These are phyloP conservation scores for Cirrhinus molitorella DNA, from an alignment of 2,797 vertebrate genomes.

Conservation along the genomic window DNA sequence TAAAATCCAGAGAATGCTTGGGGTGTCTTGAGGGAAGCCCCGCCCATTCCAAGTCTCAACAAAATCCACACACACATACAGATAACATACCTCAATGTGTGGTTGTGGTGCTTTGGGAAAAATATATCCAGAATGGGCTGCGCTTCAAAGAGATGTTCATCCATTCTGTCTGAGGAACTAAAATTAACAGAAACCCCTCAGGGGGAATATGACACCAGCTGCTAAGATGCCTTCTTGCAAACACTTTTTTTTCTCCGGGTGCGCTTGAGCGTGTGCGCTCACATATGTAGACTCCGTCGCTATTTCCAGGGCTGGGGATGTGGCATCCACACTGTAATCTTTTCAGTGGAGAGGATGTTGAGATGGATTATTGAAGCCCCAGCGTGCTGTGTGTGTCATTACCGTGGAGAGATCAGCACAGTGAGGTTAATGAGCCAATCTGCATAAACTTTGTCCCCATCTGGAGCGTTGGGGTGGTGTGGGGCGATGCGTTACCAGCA, in stretches of 20 bases:
- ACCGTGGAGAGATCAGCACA: slow-evolving; percentile 51
- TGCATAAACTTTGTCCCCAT: slow-evolving; percentile 65
- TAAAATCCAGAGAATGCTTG: slow-evolving; percentile 20
- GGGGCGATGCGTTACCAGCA: slow-evolving; percentile 35
- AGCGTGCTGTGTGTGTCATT: slow-evolving; percentile 55
- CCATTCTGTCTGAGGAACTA: slow-evolving; percentile 26
- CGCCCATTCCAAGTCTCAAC: slow-evolving; percentile 17
- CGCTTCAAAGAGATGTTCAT: slow-evolving; percentile 30
- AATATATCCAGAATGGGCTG: slow-evolving; percentile 23
- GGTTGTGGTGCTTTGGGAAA: not conserved
- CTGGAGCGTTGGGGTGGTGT: slow-evolving; percentile 52
- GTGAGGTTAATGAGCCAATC: slow-evolving; percentile 66
- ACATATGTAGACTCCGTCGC: slow-evolving; percentile 17
- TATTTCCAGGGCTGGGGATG: slow-evolving; percentile 39
- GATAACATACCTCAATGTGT: slow-evolving; percentile 1
- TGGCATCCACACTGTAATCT: slow-evolving; percentile 43
- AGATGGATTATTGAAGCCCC: slow-evolving; percentile 60
- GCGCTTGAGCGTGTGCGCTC: slow-evolving; percentile 15
- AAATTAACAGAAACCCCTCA: slow-evolving; percentile 36
- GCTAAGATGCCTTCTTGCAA: slow-evolving; percentile 7
- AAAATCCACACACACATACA: not conserved
- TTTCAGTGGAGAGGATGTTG: slow-evolving; percentile 29
- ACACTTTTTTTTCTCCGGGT: slow-evolving; percentile 3
- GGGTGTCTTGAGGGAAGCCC: slow-evolving; percentile 20
- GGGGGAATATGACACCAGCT: slow-evolving; percentile 33